Evolutionary conservation across 2,888 invertebrate species (phyloP).

Genomic region (Crepidodera aurea): DNA sequence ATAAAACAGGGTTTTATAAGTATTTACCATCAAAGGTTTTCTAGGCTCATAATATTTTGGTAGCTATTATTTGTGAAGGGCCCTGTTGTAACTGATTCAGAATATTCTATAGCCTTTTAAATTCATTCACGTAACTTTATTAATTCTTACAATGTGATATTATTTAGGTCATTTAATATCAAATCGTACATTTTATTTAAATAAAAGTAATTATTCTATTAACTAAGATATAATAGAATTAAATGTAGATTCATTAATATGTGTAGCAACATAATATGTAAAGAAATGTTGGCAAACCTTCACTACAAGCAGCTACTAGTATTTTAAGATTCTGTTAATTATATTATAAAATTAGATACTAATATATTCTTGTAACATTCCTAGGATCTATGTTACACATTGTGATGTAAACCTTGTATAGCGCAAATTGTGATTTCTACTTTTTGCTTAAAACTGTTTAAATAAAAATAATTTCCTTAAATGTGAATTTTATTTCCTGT

Average conservation of each 20-base stretch:
- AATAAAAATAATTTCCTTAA: slow-evolving; percentile 40
- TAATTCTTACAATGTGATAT: too few species aligned
- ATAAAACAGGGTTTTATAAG: slow-evolving; percentile 4
- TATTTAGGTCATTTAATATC: not conserved
- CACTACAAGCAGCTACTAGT: slow-evolving; percentile 55
- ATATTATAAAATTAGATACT: slow-evolving; percentile 31
- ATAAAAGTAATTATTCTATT: not conserved
- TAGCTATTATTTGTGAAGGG: slow-evolving; percentile 7
- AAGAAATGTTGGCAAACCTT: slow-evolving; percentile 65
- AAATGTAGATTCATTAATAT: not conserved
- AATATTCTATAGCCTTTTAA: not conserved
- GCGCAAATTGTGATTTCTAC: slow-evolving; percentile 38
- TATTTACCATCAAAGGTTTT: not conserved
- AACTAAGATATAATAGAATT: not conserved
- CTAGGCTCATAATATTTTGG: slow-evolving; percentile 1
- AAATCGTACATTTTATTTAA: not conserved
- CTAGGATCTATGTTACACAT: slow-evolving; percentile 24
- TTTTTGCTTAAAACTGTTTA: slow-evolving; percentile 38
- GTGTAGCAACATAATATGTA: slow-evolving; percentile 24
- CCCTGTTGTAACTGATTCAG: not conserved
- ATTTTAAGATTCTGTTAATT: slow-evolving; percentile 2
- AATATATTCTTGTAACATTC: slow-evolving; percentile 42
- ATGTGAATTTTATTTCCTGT: slow-evolving; percentile 41
- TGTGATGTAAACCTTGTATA: slow-evolving; percentile 31
- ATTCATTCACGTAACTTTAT: not conserved